phyloP scores from a whole-genome alignment of 2,888 invertebrate species.

The Euphydryas editha region DNA sequence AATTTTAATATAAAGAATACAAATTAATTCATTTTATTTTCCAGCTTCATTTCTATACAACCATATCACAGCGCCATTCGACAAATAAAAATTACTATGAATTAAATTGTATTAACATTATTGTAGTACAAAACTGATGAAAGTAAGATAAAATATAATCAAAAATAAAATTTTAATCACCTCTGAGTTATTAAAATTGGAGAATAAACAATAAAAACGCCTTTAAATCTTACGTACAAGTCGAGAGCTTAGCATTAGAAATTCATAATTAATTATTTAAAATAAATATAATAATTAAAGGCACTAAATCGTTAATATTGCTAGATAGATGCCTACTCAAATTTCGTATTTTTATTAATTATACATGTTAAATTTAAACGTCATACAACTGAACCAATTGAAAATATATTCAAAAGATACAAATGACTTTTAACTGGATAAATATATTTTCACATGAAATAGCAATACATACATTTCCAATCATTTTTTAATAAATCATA shows the following conservation, averaged over 20 bases:
- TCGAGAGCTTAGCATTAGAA: constrained; percentile 61
- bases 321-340: constrained; percentile 22
- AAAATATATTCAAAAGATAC: not conserved
- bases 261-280: constrained; percentile 10
- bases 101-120: not conserved
- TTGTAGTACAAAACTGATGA: not conserved
- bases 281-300: constrained; percentile 8
- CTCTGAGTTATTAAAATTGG: constrained; percentile 7
- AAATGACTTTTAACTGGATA: not conserved
- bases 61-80: not conserved
- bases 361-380: not conserved
- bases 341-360: constrained; percentile 8
- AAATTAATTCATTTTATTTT: not conserved
- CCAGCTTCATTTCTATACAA: not conserved
- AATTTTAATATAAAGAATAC: not conserved
- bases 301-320: constrained; percentile 24
- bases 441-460: too few species aligned
- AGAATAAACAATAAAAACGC: constrained; percentile 39
- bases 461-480: too few species aligned
- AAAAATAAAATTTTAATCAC: constrained; percentile 3
- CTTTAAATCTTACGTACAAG: constrained; percentile 57
- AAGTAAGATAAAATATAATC: constrained; percentile 3
- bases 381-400: not conserved
- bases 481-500: too few species aligned
- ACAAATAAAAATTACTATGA: not conserved